phyloP scores from a whole-genome alignment of 92 coral and sea anemone species.

The Parazoanthus darwini region DNA sequence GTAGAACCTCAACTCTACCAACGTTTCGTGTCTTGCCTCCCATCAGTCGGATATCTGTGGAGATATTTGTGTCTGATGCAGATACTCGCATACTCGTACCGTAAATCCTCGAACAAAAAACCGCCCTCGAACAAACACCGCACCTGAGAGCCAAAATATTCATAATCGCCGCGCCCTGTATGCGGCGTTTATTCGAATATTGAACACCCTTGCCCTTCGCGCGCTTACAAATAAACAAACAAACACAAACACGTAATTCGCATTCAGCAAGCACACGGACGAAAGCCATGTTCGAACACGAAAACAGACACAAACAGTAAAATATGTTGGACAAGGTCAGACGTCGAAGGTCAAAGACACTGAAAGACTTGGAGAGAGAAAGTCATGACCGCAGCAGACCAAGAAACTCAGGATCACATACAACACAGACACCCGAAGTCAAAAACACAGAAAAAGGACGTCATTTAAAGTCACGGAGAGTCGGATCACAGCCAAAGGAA shows the following conservation, averaged over 20 bases:
- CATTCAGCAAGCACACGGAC: not conserved
- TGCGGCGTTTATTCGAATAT: too few species aligned
- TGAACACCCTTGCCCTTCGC: not conserved
- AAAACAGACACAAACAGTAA: not conserved
- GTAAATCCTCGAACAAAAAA: too few species aligned
- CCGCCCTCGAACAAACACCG: too few species aligned
- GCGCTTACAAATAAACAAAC: not conserved
- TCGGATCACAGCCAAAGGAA: not conserved
- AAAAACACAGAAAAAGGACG: too few species aligned
- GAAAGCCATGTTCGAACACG: not conserved
- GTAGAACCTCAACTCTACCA: conserved; percentile 30
- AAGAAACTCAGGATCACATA: not conserved
- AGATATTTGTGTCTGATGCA: not conserved
- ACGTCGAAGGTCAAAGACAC: not conserved
- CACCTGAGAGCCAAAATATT: too few species aligned
- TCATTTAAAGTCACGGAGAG: not conserved
- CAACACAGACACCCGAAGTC: too few species aligned
- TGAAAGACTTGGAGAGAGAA: not conserved
- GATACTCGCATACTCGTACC: too few species aligned
- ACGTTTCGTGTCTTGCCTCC: not conserved
- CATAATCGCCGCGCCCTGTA: too few species aligned
- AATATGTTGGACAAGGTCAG: not conserved
- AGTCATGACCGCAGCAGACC: not conserved
- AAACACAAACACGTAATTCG: not conserved
- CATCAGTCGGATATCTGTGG: not conserved